phyloP scores from a whole-genome alignment of 1,140 invertebrate genomes.

The Cheumatopsyche charites region DNA sequence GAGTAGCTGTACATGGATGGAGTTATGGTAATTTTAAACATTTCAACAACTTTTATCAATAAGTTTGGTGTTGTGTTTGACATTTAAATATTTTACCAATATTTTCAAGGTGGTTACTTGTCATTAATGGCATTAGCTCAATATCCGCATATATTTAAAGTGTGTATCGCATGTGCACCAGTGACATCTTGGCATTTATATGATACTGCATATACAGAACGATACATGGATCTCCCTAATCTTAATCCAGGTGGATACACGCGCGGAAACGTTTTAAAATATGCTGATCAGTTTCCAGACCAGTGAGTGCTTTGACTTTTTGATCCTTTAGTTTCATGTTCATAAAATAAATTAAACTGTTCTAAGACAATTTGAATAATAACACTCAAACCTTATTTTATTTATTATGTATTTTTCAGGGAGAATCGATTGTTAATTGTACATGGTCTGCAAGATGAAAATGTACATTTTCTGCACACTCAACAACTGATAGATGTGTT shows the following conservation, averaged over 20 bases:
- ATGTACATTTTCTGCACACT: constrained; percentile 98
- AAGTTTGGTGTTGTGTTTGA: too few relatives aligned
- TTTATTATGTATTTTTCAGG: constrained; percentile 59
- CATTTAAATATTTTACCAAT: too few relatives aligned
- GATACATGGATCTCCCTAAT: constrained; percentile 92
- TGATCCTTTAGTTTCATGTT: neutral
- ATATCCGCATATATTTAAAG: constrained; percentile 83
- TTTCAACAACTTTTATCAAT: neutral
- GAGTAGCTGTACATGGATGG: constrained; percentile 97
- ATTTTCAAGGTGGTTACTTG: constrained; percentile 72
- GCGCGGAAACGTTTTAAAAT: constrained; percentile 57
- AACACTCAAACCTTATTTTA: constrained; percentile 23
- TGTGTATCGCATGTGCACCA: constrained; percentile 94
- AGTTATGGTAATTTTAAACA: constrained; percentile 78
- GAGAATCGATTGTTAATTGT: constrained; percentile 95
- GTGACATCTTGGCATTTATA: constrained; percentile 96
- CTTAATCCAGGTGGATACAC: constrained; percentile 53
- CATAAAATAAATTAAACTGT: neutral
- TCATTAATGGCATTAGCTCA: constrained; percentile 86
- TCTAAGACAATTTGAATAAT: neutral
- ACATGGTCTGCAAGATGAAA: constrained; percentile 98
- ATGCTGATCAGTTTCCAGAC: constrained; percentile 87
- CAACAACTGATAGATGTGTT: constrained; percentile 88
- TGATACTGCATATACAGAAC: constrained; percentile 94
- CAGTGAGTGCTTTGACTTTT: constrained; percentile 69